Conservation (phyloP, 2,888 invertebrate genomes). For the Masnerella sp. region DNA sequence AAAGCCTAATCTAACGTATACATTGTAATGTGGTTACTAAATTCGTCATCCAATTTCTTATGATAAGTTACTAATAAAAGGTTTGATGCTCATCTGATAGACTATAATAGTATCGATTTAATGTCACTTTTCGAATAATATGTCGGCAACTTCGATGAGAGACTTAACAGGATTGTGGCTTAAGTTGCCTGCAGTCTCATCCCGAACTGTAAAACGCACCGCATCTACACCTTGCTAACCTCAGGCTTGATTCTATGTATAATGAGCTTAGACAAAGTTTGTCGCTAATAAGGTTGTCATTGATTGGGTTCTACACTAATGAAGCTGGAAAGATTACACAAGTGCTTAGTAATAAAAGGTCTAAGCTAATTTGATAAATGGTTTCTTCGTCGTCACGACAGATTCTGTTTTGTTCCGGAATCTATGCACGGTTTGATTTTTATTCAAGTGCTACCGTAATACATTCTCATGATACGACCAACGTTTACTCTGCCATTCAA, state of each 20-base stretch:
- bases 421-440: background rate
- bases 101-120: conserved; percentile 58
- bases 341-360: conserved; percentile 44
- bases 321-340: conserved; percentile 51
- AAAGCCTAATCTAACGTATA: too few relatives aligned
- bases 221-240: conserved; percentile 52
- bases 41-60: conserved; percentile 38
- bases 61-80: conserved; percentile 34
- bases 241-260: conserved; percentile 63
- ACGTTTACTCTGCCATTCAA: too few relatives aligned
- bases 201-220: conserved; percentile 38
- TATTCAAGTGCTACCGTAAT: background rate
- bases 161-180: conserved; percentile 56
- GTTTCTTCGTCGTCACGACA: background rate
- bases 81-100: conserved; percentile 42
- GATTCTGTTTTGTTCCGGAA: too few relatives aligned
- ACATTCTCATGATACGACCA: too few relatives aligned
- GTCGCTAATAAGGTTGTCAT: conserved; percentile 69
- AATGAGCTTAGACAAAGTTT: conserved; percentile 71
- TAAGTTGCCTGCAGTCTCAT: conserved; percentile 50
- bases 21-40: conserved; percentile 11
- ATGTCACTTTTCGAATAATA: conserved; percentile 60
- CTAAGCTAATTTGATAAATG: conserved; percentile 16
- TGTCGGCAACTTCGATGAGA: conserved; percentile 56
- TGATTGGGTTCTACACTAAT: conserved; percentile 66